Percentiles rank a stretch among this genome's conserved stretches.
phyloP scores from a whole-genome alignment of 2,797 vertebrate species.

The Passerculus sandwichensis region DNA sequence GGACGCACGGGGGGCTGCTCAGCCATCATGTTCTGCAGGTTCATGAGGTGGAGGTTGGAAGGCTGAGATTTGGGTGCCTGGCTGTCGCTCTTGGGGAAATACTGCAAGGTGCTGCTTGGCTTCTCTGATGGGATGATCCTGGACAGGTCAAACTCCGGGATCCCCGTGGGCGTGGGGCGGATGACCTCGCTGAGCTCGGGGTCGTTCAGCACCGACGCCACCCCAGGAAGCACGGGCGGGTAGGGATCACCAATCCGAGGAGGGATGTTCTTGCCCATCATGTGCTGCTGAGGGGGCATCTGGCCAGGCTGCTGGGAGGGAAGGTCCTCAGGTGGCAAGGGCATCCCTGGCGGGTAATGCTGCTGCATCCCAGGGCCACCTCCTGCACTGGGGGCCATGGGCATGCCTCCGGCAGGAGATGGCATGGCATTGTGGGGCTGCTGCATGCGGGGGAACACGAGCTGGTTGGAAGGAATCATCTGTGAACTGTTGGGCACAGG shows the following conservation, averaged over 20 bases:
- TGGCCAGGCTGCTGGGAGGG: slow-evolving; percentile 75
- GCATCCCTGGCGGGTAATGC: slow-evolving; percentile 75
- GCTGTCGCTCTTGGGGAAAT: slow-evolving; percentile 92
- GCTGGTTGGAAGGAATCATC: slow-evolving; percentile 87
- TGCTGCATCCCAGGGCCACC: slow-evolving; percentile 84
- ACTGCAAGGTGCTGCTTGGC: slow-evolving; percentile 98
- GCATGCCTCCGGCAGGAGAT: slow-evolving; percentile 75
- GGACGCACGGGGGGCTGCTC: slow-evolving; percentile 85
- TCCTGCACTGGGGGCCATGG: slow-evolving; percentile 50
- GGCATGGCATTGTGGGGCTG: slow-evolving; percentile 83
- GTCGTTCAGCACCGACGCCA: slow-evolving; percentile 84
- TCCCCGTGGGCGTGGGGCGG: slow-evolving; percentile 90
- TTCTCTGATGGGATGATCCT: slow-evolving; percentile 98
- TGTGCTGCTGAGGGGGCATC: slow-evolving; percentile 81
- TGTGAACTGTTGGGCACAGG: slow-evolving; percentile 85
- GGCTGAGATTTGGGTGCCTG: slow-evolving; percentile 82
- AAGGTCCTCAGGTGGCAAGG: slow-evolving; percentile 68
- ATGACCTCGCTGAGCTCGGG: slow-evolving; percentile 97
- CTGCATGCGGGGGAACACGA: slow-evolving; percentile 89
- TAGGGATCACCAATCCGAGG: slow-evolving; percentile 82
- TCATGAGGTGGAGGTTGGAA: slow-evolving; percentile 92
- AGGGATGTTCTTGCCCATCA: slow-evolving; percentile 86
- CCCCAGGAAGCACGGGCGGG: slow-evolving; percentile 75
- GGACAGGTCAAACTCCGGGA: slow-evolving; percentile 97
- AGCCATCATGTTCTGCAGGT: slow-evolving; percentile 98